Evolutionary conservation across 2,113 vertebrate genomes (phyloP), one percentile per base, ranked within the genome.

Genomic region (Melospiza georgiana): DNA sequence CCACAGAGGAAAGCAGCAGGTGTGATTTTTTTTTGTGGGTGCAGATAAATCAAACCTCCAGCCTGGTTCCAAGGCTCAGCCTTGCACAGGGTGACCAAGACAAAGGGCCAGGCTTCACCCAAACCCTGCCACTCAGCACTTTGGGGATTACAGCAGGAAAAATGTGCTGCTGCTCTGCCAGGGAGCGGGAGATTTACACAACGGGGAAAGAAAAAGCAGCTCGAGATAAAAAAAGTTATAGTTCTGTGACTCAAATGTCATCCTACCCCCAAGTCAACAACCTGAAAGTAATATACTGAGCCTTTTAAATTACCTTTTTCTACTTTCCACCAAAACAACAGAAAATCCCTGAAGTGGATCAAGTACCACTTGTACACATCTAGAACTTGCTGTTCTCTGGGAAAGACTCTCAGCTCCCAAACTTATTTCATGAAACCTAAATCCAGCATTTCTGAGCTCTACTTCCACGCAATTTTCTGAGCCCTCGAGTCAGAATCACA

Each of bases 181-280:
- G 54, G 67, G 49, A 88, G 48, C 17, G 8, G 0, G 12, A 76
- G 86, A 96, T 92, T 90, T 77, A 94, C 69, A 8, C 63, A 87
- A 18, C 0, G 1, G 57, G 22, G 9, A 49, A 23, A 51, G 54
- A 41, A 84, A 67, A 49, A 51, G 0, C 48, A 37, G 63, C 86
- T 85, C 28, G 5, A 51, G 77, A 75, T 63, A 46, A 22, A 75
- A 71, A 67, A 63, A 72, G 55, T 92, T 90, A 86, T 6, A 84
- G 83, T 52, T 90, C 2, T 22, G 27, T 6, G 57, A 81, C 83
- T 95, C 83, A 86, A 92, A 95, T 89, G 93, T 89, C 94, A 95
- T 81, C 93, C 57, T 41, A 69, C 80, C 76, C 83, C 2, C 2
- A 71, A 93, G 86, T 67, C 94, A 94, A 93, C 93, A 85, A 55